These are phyloP conservation scores for Atrichornis clamosus DNA, from an alignment of 2,113 vertebrate genomes.

Conservation along the genomic window DNA sequence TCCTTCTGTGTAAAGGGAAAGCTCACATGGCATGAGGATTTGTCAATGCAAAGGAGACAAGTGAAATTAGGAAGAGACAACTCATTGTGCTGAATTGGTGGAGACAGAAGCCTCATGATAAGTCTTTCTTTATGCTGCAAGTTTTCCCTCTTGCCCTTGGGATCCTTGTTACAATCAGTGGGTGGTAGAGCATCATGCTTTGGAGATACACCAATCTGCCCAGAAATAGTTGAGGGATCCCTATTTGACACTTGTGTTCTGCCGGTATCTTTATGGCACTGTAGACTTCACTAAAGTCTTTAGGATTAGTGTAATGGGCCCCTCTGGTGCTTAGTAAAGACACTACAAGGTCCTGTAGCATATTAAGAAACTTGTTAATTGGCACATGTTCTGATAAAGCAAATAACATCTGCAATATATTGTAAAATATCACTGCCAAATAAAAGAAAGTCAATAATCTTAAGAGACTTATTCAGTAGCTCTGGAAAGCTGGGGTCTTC, in stretches of 20 bases:
- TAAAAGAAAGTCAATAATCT: neutral
- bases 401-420: neutral
- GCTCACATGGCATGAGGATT: neutral
- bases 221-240: neutral
- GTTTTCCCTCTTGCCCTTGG: neutral
- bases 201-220: neutral
- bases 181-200: neutral
- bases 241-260: neutral
- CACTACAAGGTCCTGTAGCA: neutral
- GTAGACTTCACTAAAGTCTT: neutral
- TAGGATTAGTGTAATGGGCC: neutral
- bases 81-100: neutral
- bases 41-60: neutral
- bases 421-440: neutral
- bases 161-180: neutral
- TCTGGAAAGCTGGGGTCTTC: neutral
- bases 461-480: neutral
- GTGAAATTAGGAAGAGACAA: neutral
- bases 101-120: accelerated
- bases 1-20: neutral
- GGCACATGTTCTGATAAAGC: neutral
- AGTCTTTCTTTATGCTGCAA: neutral
- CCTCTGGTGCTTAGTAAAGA: neutral
- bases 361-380: neutral
- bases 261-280: neutral